Evolutionary conservation across 2,797 vertebrate species (phyloP).

Genomic region (Amblyopsis hoosieri): DNA sequence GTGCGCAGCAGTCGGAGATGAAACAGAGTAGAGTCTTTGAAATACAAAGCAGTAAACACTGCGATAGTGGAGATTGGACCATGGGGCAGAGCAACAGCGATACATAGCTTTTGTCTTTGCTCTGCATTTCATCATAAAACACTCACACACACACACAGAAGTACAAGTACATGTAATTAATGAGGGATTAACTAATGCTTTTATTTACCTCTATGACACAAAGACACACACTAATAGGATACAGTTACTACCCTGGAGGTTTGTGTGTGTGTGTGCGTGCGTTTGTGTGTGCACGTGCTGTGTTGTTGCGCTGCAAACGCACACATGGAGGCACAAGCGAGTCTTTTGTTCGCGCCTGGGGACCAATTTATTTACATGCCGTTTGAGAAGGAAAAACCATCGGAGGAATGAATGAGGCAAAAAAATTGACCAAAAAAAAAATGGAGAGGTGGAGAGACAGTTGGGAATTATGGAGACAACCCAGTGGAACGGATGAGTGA

Average conservation of each 20-base stretch:
- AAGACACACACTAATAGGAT: conserved; percentile 50
- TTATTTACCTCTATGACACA: conserved; percentile 64
- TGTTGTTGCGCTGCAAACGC: conserved; percentile 15
- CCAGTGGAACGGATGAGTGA: conserved; percentile 49
- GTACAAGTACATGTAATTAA: conserved; percentile 49
- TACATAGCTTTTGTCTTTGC: conserved; percentile 50
- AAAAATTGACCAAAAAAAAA: conserved; percentile 42
- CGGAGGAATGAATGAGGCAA: conserved; percentile 52
- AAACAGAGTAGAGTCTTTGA: conserved; percentile 79
- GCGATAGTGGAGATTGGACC: conserved; percentile 65
- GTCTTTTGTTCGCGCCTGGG: conserved; percentile 55
- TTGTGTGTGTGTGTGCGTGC: conserved; percentile 24
- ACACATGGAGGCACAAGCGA: conserved; percentile 2
- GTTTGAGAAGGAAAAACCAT: conserved; percentile 56
- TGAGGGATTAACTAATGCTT: conserved; percentile 60
- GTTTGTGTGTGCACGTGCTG: conserved; percentile 4
- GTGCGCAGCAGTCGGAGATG: conserved; percentile 61
- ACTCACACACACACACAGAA: conserved; percentile 7
- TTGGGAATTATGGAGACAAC: conserved; percentile 63
- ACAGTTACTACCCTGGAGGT: conserved; percentile 46
- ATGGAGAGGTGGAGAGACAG: conserved; percentile 42
- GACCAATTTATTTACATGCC: conserved; percentile 82
- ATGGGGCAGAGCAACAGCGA: conserved; percentile 25
- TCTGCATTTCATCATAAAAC: conserved; percentile 63
- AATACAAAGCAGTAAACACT: conserved; percentile 70